A percentile compares a stretch with the other conserved stretches of the same genome.
Conservation (phyloP, 2,888 invertebrate species). For the Matsumyia berberina region DNA sequence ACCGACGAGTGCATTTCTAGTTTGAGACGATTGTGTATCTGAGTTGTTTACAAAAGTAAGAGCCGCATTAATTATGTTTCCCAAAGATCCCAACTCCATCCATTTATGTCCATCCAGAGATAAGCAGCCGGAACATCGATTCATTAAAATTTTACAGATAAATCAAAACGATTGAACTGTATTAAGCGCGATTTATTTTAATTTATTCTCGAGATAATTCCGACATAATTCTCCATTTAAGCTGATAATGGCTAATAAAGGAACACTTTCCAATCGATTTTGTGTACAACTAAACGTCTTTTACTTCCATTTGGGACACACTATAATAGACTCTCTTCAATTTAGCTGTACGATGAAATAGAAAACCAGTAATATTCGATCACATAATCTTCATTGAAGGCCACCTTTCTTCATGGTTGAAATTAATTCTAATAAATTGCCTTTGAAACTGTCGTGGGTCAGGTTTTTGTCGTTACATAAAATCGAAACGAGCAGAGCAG, state of each 20-base stretch:
- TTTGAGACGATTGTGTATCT: too few relatives aligned
- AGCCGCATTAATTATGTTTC: too few relatives aligned
- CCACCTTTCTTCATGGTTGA: slow-evolving; percentile 9
- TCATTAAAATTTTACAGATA: too few relatives aligned
- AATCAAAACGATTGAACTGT: not conserved
- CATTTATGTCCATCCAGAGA: too few relatives aligned
- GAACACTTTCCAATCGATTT: not conserved
- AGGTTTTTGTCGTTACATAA: not conserved
- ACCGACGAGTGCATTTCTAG: too few relatives aligned
- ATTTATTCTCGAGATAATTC: not conserved
- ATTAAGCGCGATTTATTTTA: not conserved
- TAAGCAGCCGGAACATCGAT: too few relatives aligned
- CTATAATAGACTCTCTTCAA: not conserved
- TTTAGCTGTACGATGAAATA: not conserved
- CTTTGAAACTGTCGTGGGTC: not conserved
- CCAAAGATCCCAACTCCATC: too few relatives aligned
- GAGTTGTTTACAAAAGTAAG: too few relatives aligned
- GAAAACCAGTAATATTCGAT: not conserved
- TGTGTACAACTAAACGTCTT: not conserved
- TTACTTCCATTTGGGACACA: not conserved
- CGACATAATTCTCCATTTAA: not conserved
- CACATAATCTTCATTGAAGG: slow-evolving; percentile 10
- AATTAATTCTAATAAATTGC: not conserved
- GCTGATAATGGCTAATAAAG: not conserved
- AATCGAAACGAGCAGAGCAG: not conserved